Evolutionary conservation across 2,113 vertebrate species (phyloP).

Genomic region (Diphyllodes magnificus): DNA sequence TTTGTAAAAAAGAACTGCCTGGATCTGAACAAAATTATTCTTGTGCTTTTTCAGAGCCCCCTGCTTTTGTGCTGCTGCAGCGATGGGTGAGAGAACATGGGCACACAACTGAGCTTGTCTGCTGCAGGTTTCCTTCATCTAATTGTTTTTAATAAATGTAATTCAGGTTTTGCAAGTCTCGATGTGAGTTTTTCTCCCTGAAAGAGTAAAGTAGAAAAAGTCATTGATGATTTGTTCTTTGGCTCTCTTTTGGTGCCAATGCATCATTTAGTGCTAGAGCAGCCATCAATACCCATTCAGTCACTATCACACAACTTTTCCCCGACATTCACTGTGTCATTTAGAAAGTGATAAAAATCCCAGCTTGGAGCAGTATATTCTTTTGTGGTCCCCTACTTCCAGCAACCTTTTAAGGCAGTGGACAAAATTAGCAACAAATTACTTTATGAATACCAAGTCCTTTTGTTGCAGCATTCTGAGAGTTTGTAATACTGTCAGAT

Average conservation of each 20-base stretch:
- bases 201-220: slow-evolving; percentile 55
- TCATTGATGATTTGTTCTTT: slow-evolving; percentile 56
- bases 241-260: slow-evolving; percentile 47
- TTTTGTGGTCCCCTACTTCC: slow-evolving; percentile 62
- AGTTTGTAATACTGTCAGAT: slow-evolving; percentile 47
- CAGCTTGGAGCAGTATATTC: slow-evolving; percentile 62
- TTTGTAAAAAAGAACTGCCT: neutral
- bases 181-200: neutral
- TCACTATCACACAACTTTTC: slow-evolving; percentile 63
- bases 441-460: slow-evolving; percentile 52
- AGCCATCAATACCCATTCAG: slow-evolving; percentile 67
- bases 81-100: neutral
- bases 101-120: neutral
- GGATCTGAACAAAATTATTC: neutral
- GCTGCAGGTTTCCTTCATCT: neutral
- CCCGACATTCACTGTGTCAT: slow-evolving; percentile 67
- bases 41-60: neutral
- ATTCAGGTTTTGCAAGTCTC: slow-evolving; percentile 38
- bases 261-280: slow-evolving; percentile 45
- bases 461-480: slow-evolving; percentile 54
- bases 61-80: neutral
- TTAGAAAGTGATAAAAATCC: slow-evolving; percentile 72
- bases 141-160: slow-evolving; percentile 31
- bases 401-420: slow-evolving; percentile 64
- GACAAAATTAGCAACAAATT: slow-evolving; percentile 65